Conservation (phyloP, 1,140 invertebrate species). For the Macrosteles quadrilineatus region DNA sequence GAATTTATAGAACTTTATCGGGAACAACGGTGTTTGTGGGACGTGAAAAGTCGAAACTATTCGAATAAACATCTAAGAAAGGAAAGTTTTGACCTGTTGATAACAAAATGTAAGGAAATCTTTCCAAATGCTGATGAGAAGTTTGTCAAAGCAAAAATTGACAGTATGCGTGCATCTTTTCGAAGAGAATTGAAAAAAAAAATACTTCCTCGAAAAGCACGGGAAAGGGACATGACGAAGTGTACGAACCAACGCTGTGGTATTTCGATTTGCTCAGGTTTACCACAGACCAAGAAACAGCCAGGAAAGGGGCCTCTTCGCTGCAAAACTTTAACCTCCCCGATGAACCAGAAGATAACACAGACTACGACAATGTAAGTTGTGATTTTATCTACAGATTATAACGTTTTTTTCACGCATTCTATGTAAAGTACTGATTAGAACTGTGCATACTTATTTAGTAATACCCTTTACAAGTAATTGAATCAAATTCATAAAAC, state of each 20-base stretch:
- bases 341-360: too few relatives aligned
- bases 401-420: too few relatives aligned
- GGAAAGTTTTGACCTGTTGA: neutral
- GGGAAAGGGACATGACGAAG: slow-evolving; percentile 38
- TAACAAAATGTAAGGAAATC: slow-evolving; percentile 11
- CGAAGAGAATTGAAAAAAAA: slow-evolving; percentile 48
- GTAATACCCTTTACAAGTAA: too few relatives aligned
- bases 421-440: too few relatives aligned
- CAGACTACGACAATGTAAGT: too few relatives aligned
- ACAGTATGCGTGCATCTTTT: slow-evolving; percentile 37
- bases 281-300: slow-evolving; percentile 34
- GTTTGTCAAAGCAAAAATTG: slow-evolving; percentile 39
- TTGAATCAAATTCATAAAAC: too few relatives aligned
- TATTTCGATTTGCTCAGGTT: slow-evolving; percentile 44
- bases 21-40: slow-evolving; percentile 2
- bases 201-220: slow-evolving; percentile 27
- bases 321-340: too few relatives aligned
- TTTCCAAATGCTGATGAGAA: slow-evolving; percentile 27
- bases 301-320: neutral
- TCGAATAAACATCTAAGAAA: slow-evolving; percentile 22
- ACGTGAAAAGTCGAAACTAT: slow-evolving; percentile 13
- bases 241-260: slow-evolving; percentile 47
- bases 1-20: slow-evolving; percentile 16
- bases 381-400: too few relatives aligned
- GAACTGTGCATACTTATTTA: too few relatives aligned